A percentile compares a stretch with the other conserved stretches of the same genome.
Conservation (phyloP, 2,797 vertebrate species). For the Peromyscus eremicus region DNA sequence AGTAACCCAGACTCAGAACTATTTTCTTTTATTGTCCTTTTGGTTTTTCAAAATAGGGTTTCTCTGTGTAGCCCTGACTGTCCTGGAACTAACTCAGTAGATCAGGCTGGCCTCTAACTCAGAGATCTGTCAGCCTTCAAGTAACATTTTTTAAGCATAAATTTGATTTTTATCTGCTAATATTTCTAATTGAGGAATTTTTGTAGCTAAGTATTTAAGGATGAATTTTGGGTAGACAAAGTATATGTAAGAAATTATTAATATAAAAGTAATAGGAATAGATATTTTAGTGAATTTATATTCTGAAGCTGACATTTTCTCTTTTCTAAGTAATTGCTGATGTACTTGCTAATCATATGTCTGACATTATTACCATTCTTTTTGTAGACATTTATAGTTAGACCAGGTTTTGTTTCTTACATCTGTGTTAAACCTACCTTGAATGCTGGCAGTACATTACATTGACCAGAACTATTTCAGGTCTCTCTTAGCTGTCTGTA, state of each 20-base stretch:
- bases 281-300: conserved; percentile 51
- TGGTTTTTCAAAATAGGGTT: too few relatives aligned
- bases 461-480: background rate
- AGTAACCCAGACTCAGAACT: too few relatives aligned
- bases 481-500: background rate
- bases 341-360: background rate
- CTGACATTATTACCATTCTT: background rate
- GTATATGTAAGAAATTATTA: background rate
- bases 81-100: too few relatives aligned
- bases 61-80: too few relatives aligned
- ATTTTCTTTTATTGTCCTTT: too few relatives aligned
- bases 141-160: conserved; percentile 18
- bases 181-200: conserved; percentile 46
- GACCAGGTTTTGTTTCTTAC: background rate
- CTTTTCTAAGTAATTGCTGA: background rate
- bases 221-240: background rate
- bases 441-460: background rate
- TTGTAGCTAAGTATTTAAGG: background rate
- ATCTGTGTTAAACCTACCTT: background rate
- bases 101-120: too few relatives aligned
- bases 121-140: background rate
- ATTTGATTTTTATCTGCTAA: conserved; percentile 39
- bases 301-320: conserved; percentile 39
- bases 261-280: background rate
- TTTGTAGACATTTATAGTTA: conserved; percentile 30